phyloP scores from a whole-genome alignment of 2,888 invertebrate genomes.

The Chromoteleia sp. region DNA sequence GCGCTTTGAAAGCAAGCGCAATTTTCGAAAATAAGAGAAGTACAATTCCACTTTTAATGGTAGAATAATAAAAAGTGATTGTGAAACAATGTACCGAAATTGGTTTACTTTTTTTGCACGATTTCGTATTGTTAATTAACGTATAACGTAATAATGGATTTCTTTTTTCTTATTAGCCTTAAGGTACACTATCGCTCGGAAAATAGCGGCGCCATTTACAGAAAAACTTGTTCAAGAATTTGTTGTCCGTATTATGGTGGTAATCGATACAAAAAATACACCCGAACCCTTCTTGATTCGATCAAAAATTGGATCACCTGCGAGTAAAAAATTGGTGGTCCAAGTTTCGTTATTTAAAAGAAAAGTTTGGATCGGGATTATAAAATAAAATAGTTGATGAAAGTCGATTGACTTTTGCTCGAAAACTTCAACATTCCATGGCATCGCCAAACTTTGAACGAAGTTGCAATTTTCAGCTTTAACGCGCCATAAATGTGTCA shows the following conservation, averaged over 20 bases:
- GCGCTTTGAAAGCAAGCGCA: not conserved
- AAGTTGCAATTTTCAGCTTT: conserved; percentile 34
- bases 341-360: conserved; percentile 10
- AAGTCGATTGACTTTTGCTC: conserved; percentile 1
- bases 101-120: conserved; percentile 21
- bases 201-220: conserved; percentile 1
- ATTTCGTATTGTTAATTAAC: conserved; percentile 38
- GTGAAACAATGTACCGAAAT: conserved; percentile 44
- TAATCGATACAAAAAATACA: conserved; percentile 18
- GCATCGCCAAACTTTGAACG: conserved; percentile 14
- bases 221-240: no score
- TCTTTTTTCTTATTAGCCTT: conserved; percentile 28
- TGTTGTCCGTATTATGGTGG: not conserved
- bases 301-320: conserved; percentile 2
- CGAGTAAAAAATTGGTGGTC: not conserved
- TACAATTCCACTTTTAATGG: conserved; percentile 22
- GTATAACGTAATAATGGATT: conserved; percentile 36
- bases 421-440: conserved; percentile 3
- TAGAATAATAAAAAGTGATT: conserved; percentile 36
- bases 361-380: not conserved
- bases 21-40: conserved; percentile 13
- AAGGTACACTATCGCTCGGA: conserved; percentile 8
- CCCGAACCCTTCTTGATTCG: not conserved
- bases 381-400: conserved; percentile 8
- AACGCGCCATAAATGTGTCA: conserved; percentile 30